Conservation (phyloP, 2,113 vertebrate genomes). For the Siphamia tubifer region DNA sequence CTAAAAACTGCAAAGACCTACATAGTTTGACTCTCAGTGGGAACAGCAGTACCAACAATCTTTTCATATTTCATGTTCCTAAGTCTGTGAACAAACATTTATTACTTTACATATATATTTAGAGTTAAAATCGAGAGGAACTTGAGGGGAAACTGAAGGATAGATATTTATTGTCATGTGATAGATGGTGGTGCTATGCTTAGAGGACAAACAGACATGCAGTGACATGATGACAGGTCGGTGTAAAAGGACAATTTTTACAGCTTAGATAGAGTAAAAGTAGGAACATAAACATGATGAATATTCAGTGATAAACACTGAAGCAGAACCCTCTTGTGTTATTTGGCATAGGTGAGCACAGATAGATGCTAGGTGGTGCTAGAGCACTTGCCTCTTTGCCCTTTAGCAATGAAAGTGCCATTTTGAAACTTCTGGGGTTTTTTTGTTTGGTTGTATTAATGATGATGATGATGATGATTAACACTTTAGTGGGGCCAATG, state of each 20-base stretch:
- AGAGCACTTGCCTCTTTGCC: no score
- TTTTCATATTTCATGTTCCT: neutral
- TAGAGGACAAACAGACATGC: neutral
- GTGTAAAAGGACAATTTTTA: neutral
- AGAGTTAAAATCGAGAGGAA: neutral
- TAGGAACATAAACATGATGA: constrained; percentile 18
- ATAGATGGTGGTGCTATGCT: neutral
- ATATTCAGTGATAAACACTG: neutral
- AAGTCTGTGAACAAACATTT: no score
- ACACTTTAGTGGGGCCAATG: no score
- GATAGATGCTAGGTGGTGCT: no score
- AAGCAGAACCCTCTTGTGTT: constrained; percentile 18
- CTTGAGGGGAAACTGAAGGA: neutral
- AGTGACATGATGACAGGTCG: neutral
- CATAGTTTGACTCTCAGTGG: neutral
- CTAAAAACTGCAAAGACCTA: no score
- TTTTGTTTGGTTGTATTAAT: no score
- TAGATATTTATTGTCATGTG: neutral
- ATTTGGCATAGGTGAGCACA: no score
- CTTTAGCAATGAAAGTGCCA: no score
- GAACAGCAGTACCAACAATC: neutral
- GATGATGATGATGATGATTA: no score
- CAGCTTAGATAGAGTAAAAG: neutral
- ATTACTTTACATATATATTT: neutral
- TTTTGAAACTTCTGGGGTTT: no score